Evolutionary conservation across 1,140 invertebrate species (phyloP).

Genomic region (Ditylenchus dipsaci): DNA sequence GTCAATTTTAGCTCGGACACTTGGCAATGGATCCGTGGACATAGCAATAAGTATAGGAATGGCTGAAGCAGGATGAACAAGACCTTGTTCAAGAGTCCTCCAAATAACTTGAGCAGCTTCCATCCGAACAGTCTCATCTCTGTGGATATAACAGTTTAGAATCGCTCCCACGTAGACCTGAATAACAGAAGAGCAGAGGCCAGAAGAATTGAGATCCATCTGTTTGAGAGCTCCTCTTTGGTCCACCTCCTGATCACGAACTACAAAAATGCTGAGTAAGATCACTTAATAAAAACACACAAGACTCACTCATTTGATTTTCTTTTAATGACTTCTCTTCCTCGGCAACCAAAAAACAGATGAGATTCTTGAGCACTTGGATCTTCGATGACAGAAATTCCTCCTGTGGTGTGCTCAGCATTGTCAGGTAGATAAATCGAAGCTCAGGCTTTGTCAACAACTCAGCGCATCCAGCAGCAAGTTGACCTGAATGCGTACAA

Average conservation of each 20-base stretch:
- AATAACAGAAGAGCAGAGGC: constrained; percentile 93
- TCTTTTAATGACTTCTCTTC: constrained; percentile 90
- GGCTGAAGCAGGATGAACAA: constrained; percentile 92
- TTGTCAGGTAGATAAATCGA: constrained; percentile 79
- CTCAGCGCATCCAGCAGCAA: constrained; percentile 89
- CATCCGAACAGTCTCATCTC: constrained; percentile 68
- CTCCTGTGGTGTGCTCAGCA: constrained; percentile 69
- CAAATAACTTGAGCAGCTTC: constrained; percentile 45
- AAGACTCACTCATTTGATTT: constrained; percentile 63
- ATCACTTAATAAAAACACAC: background rate
- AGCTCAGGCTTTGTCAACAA: constrained; percentile 81
- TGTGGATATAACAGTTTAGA: constrained; percentile 81
- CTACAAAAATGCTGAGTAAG: constrained; percentile 6
- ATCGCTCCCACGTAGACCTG: constrained; percentile 93
- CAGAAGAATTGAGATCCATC: constrained; percentile 60
- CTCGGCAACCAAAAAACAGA: constrained; percentile 88
- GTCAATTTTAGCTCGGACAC: constrained; percentile 84
- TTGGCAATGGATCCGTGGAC: constrained; percentile 84
- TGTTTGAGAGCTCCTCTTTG: constrained; percentile 59
- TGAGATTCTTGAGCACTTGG: constrained; percentile 84
- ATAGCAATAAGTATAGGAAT: constrained; percentile 96
- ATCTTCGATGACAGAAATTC: constrained; percentile 69
- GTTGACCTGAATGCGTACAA: constrained; percentile 62
- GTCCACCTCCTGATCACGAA: constrained; percentile 33
- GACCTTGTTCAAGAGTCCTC: constrained; percentile 85